Evolutionary conservation across 2,797 vertebrate species (phyloP), one percentile per base, ranked within the genome.

Genomic region (Pristis pectinata): DNA sequence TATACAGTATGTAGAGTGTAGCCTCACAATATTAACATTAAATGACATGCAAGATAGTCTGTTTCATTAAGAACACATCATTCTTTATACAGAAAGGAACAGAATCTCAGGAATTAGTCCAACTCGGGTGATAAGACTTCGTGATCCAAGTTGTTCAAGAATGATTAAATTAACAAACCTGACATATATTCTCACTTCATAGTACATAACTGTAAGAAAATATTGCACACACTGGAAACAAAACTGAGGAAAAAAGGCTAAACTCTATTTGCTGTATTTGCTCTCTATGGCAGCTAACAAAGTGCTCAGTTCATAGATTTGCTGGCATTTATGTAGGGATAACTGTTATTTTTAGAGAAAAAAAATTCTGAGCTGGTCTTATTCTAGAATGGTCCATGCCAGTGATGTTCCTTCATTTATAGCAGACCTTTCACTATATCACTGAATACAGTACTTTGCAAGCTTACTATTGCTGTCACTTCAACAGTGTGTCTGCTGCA

Each of bases 1-100:
- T 97, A 98, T 97, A 98, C 97, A 98, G 97, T 96, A 98, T 96
- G 97, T 97, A 97, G 97, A 98, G 97, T 97, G 97, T 96, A 97
- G 97, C 96, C 96, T 97, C 95, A 96, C 96, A 96, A 95, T 97
- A 97, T 95, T 96, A 98, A 97, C 96, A 97, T 96, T 91, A 94
- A 97, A 96, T 97, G 97, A 98, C 98, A 98, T 98, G 98, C 98
- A 98, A 95, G 96, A 96, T 96, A 96, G 92, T 95, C 95, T 94
- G 96, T 96, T 97, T 97, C 96, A 95, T 95, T 56, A 96, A 96
- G 96, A 96, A 96, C 72, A 30, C 95, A 94, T 96, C 95, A 96
- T 96, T 97, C 97, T 96, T 96, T 95, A 96, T 96, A 97, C 96
- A 95, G 95, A 95, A 96, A 96, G 96, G 97, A 96, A 97, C 96